Base-by-base conservation (phyloP, 1,140 invertebrate genomes). In the Drosophila ironensis region DNA sequence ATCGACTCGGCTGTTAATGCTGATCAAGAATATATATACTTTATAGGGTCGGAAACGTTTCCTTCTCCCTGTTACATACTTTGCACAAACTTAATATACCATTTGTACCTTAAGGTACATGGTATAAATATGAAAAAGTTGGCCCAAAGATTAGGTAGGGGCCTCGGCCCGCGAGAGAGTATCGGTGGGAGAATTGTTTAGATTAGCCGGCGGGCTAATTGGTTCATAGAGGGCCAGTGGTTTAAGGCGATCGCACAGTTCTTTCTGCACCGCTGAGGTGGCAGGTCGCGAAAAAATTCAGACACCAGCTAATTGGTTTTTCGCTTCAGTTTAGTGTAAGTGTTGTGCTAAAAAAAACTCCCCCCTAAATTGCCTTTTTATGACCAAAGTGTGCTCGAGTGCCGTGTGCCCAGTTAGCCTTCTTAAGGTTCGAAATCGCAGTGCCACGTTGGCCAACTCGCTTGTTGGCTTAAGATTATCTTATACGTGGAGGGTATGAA, bases 201-300 rank as follows among this genome's bases (percentile, higher is more conserved):
- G 78, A 82, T 82, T 82, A 82, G 81, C 78, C 48, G n/a, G 40
- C 60, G 40, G 47, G 64, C 68, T 70, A 84, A 82, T 84, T 84
- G 77, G 78, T 56, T n/a, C 48, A 77, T 64, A 11, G 61, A 73
- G 70, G 77, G 78, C 74, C 51, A 50, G 42, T 54, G 37, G 33
- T 40, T 68, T 70, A 38, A 70, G 53, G 69, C 61, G 64, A 73
- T 78, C 64, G 70, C 68, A 73, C 78, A 82, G 78, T 82, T 52
- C 51, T 48, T 50, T 61, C 37, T 61, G 73, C 69, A 35, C 63
- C 78, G 70, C 64, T 51, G 80, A 59, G 51, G 50, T 61, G 78
- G 59, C 78, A 84, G 80, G 78, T 82, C 77, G 77, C 68, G 77
- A 63, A 63, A 25, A 24, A n/a, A 27, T 28, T 40, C 16, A 41